These are phyloP conservation scores for Antheraea mylitta DNA, from an alignment of 1,140 invertebrate genomes.

Conservation along the genomic window DNA sequence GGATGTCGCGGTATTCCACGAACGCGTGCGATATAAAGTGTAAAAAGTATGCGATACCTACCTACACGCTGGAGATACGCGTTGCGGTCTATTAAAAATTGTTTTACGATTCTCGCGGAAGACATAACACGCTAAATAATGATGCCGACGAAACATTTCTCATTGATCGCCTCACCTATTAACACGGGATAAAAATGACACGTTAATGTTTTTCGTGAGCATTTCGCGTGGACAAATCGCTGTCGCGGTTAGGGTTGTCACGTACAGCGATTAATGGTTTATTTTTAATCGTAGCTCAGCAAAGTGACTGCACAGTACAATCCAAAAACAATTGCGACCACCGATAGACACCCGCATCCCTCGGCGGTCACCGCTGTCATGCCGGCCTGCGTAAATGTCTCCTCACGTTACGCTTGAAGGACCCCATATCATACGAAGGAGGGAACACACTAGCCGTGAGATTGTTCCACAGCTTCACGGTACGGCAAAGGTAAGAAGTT, in stretches of 20 bases:
- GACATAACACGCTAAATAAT: constrained; percentile 23
- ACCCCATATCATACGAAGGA: too few species aligned
- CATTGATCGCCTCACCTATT: constrained; percentile 2
- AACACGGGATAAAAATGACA: constrained; percentile 4
- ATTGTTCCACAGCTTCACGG: too few species aligned
- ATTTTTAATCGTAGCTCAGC: too few species aligned
- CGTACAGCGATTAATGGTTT: too few species aligned
- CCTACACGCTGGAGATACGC: constrained; percentile 7
- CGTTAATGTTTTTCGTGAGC: constrained; percentile 1
- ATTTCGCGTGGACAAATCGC: background rate
- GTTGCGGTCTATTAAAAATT: constrained; percentile 10
- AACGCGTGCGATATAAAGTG: constrained; percentile 4
- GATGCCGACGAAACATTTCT: background rate
- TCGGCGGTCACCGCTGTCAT: too few species aligned
- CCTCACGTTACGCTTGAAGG: too few species aligned
- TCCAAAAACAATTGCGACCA: too few species aligned
- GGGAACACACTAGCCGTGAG: too few species aligned
- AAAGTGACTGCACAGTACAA: too few species aligned
- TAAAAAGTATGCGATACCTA: background rate
- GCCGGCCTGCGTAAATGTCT: too few species aligned
- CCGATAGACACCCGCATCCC: too few species aligned
- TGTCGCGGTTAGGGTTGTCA: background rate
- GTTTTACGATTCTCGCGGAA: constrained; percentile 7
- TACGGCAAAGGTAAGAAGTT: too few species aligned
- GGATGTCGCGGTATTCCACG: constrained; percentile 17